Base-by-base conservation (phyloP, 1,140 invertebrate genomes). In the Gryon sp. region DNA sequence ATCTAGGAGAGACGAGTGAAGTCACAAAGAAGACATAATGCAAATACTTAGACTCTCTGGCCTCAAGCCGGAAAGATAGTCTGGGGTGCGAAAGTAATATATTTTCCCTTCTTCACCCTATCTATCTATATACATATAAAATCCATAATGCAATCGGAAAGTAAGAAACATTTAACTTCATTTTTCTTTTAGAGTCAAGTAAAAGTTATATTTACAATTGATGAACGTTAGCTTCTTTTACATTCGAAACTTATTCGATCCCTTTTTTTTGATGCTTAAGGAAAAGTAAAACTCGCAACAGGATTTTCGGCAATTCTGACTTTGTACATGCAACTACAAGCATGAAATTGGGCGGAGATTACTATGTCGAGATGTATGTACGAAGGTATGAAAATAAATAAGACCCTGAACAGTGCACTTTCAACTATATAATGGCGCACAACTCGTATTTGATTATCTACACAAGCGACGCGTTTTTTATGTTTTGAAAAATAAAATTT, bases 1-100 rank as follows among this genome's bases (percentile, higher is more conserved):
- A 30, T 60, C 24, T 43, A 16, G 20, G 6, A 28, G 45, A 57
- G 50, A n/a, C n/a, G n/a, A n/a, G n/a, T n/a, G n/a, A n/a, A n/a
- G n/a, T 28, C 53, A 60, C 45, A 60, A 70, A 70, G 53, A 55
- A 45, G 62, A 55, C 46, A 55, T 53, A 66, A 70, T 60, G 66
- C 52, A 50, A 69, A 69, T 57, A 59, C 16, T 43, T 26, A 36
- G 57, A 38, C 2, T 19, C 16, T 19, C 15, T 9, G 45, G 34
- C 24, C 26, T 7, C 15, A 60, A 60, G 55, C 19, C 20, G 16
- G 16, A 28, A 22, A 52, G 48, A 52, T 32, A 36, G 30, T 32
- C 48, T 12, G 15, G 28, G 18, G 36, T 70, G 53, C 20, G 24
- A 69, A 59, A 69, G 40, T 50, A 59, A 70, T 43, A 60, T 69